phyloP scores from a whole-genome alignment of 92 coral and sea anemone species.

The Desmophyllum pertusum region DNA sequence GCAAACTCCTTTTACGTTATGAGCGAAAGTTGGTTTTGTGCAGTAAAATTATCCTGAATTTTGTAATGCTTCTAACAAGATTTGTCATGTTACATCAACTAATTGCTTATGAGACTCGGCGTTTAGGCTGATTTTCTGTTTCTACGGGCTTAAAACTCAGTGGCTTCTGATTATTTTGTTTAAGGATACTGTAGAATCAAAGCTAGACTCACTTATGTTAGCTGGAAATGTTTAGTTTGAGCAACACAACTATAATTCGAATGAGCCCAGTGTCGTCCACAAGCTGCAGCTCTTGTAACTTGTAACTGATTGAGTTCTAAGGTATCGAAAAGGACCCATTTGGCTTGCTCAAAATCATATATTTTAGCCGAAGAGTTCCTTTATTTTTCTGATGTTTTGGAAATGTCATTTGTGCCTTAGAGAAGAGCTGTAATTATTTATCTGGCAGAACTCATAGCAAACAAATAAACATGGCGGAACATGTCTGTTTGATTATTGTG shows the following conservation, averaged over 20 bases:
- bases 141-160: neutral
- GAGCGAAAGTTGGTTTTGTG: constrained; percentile 24
- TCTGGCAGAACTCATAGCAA: constrained; percentile 20
- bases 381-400: constrained; percentile 24
- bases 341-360: neutral
- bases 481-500: constrained; percentile 37
- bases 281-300: neutral
- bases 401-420: constrained; percentile 19
- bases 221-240: neutral
- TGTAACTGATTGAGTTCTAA: neutral
- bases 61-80: constrained; percentile 74
- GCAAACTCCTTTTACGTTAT: neutral
- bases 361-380: neutral
- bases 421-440: constrained; percentile 36
- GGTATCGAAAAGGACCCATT: neutral
- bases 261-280: neutral
- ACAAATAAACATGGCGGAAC: constrained; percentile 47
- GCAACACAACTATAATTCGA: neutral
- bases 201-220: neutral
- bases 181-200: neutral
- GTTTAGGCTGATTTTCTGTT: neutral
- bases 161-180: neutral
- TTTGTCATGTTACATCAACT: constrained; percentile 85
- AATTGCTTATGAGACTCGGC: constrained; percentile 25
- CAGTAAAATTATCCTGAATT: constrained; percentile 39